Evolutionary conservation across 2,113 vertebrate genomes (phyloP), one percentile per base, ranked within the genome.

Genomic region (Neodon shergylaensis): DNA sequence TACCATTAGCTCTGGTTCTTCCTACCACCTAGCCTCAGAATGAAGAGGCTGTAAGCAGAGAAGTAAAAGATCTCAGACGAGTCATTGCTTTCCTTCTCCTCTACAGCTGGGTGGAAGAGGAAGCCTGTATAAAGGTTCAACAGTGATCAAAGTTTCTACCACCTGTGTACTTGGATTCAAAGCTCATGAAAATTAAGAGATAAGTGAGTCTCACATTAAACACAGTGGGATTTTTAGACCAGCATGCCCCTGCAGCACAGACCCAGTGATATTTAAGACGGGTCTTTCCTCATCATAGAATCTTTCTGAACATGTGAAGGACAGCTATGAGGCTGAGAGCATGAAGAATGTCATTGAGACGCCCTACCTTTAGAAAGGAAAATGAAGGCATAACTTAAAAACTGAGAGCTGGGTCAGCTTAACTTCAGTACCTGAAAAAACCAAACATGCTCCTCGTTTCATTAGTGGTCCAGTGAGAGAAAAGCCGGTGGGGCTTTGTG

Each of bases 341-440:
- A 58, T 92, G 31, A 96, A 39, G 92, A 94, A 76, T 39, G 33
- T 66, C 42, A 88, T 3, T 14, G 28, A 44, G 26, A 95, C 24
- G 16, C 11, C 31, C 58, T 92, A 88, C 47, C 4, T 92, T 47
- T 94, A 33, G 84, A 68, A 49, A 81, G 73, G n/a, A 63, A 96
- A 88, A 94, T 73, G 72, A 95, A 95, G 5, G 9, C 72, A 89
- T 86, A 87, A 24, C 7, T 58, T 81, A 19, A 87, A 92, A 96
- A 91, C 19, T 84, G 65, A 92, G 52, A 87, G 87, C n/a, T 79
- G 85, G 47, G 47, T 96, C 61, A 68, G 22, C 81, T 85, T 89
- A 91, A 88, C 73, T 90, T 92, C 73, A 13, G 76, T 94, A 91
- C 72, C 13, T 92, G 47, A 77, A 94, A 94, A 97, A 42, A 90